Evolutionary conservation across 2,888 invertebrate genomes (phyloP), one percentile per base, ranked within the genome.

Genomic region (Thyatira batis): DNA sequence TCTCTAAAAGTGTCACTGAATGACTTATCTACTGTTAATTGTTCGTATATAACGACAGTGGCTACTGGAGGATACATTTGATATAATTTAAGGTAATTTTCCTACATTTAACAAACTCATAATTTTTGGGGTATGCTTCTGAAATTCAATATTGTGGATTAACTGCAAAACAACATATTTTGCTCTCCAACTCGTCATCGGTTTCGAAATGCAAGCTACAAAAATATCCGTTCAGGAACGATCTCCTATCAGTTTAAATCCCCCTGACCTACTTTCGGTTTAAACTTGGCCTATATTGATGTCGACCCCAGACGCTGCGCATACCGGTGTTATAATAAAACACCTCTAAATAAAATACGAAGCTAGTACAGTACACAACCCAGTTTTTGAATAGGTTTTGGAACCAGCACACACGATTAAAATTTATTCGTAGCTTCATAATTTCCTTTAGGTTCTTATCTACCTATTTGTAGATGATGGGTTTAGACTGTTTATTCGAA

Each of bases 261-360:
- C 80, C 86, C 84, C 83, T 89, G 90, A 88, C 89, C 88, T 61
- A 88, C 61, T 80, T 89, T 69, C 54, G 1, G 60, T 60, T 60
- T 83, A 85, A 88, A 89, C 89, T 90, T 90, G 90, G 80, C 89
- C 88, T 62, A 85, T 81, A 80, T 89, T 70, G 67, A 52, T 57
- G 58, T 49, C 75, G 76, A 76, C 80, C 80, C 78, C 78, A 74
- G 76, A 70, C 69, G 61, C 59, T 64, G 54, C 57, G 58, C 56
- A 53, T 33, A 44, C 52, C 43, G 51, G 46, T 45, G 52, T 48
- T 63, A 56, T 67, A 63, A 62, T 69, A 60, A 68, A 70, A 65
- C 57, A 58, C 52, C 58, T 54, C 53, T 53, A 51, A 50, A 44
- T 58, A 58, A 51, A 56, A 49, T 27, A 30, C 28, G 20, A 27